Evolutionary conservation across 2,888 invertebrate species (phyloP).

Genomic region (Linyphia triangularis): DNA sequence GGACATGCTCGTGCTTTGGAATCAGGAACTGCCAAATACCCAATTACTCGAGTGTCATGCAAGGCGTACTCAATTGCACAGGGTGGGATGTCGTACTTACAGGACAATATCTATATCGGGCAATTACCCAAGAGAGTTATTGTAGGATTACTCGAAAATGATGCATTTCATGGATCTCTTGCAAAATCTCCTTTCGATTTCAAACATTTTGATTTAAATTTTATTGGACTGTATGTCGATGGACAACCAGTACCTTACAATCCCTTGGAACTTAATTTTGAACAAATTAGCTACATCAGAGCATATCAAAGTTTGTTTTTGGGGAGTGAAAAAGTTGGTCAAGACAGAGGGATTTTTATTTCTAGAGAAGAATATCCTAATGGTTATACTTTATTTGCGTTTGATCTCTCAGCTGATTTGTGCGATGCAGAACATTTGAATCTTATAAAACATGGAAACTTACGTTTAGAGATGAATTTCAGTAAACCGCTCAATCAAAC

Average conservation of each 20-base stretch:
- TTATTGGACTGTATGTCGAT: constrained; percentile 19
- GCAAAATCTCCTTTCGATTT: constrained; percentile 3
- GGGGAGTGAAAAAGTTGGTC: constrained; percentile 61
- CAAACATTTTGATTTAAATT: constrained; percentile 33
- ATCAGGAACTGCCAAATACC: constrained; percentile 29
- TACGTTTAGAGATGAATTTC: constrained; percentile 77
- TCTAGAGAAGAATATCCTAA: constrained; percentile 7
- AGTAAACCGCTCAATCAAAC: constrained; percentile 70
- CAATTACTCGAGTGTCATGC: constrained; percentile 11
- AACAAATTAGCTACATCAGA: constrained; percentile 36
- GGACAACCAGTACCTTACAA: constrained; percentile 27
- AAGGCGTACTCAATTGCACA: not conserved
- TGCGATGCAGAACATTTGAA: constrained; percentile 28
- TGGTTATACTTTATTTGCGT: constrained; percentile 17
- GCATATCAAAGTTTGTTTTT: constrained; percentile 75
- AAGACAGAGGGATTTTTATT: constrained; percentile 26
- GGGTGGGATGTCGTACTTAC: constrained; percentile 76
- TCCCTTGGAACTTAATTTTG: constrained; percentile 41
- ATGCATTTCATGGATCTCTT: constrained; percentile 25
- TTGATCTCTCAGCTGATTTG: constrained; percentile 34
- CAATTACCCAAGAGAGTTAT: constrained; percentile 76
- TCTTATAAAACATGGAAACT: constrained; percentile 5
- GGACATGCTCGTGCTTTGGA: constrained; percentile 77
- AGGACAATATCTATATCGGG: constrained; percentile 77
- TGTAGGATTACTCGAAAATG: constrained; percentile 31